phyloP scores from a whole-genome alignment of 2,113 vertebrate species.

The Danionella cerebrum region DNA sequence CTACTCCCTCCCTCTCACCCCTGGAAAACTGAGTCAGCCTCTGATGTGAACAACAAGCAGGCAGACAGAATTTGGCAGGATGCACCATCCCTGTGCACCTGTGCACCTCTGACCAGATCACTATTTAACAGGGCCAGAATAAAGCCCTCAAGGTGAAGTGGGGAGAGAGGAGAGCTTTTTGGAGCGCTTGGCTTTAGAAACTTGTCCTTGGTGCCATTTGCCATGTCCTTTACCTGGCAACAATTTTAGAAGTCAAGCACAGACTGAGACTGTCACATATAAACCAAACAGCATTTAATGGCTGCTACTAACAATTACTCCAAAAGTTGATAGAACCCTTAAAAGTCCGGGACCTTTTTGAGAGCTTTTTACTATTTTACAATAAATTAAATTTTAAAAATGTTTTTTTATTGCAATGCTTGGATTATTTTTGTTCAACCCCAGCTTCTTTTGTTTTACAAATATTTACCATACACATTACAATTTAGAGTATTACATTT shows the following conservation, averaged over 20 bases:
- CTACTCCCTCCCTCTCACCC: neutral
- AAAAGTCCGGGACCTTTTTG: too few species aligned
- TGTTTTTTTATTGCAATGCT: too few species aligned
- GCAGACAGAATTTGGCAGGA: constrained; percentile 53
- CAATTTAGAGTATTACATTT: too few species aligned
- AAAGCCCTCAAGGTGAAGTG: constrained; percentile 41
- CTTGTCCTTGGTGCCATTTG: constrained; percentile 35
- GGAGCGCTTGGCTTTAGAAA: constrained; percentile 53
- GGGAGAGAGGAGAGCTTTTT: constrained; percentile 46
- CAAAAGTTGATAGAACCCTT: too few species aligned
- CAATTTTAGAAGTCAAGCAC: constrained; percentile 52
- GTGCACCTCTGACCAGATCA: constrained; percentile 57
- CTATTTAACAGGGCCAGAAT: constrained; percentile 55
- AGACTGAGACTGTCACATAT: neutral
- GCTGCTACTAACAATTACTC: too few species aligned
- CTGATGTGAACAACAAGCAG: constrained; percentile 45
- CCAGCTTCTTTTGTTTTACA: too few species aligned
- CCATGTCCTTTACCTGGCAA: constrained; percentile 57
- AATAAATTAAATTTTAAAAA: too few species aligned
- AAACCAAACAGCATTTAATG: too few species aligned
- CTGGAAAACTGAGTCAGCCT: constrained; percentile 30
- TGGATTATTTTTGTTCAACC: too few species aligned
- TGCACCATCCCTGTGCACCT: constrained; percentile 54
- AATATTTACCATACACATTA: too few species aligned
- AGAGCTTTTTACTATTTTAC: too few species aligned